Base-by-base conservation (phyloP, 2,888 invertebrate genomes). In the Malthinus seriepunctatus region DNA sequence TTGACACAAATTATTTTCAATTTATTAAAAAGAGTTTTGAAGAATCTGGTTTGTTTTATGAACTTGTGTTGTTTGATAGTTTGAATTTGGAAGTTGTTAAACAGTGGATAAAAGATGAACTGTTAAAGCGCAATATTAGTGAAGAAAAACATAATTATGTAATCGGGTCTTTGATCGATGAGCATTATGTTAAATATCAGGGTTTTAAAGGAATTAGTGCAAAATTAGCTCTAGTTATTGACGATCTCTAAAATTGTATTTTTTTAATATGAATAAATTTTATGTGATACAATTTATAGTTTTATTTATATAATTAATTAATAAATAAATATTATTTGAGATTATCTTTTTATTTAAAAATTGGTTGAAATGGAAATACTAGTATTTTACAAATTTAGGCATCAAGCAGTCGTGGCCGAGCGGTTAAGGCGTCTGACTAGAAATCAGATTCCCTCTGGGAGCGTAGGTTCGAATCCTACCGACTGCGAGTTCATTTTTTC, bases 391-490 rank as follows among this genome's bases (percentile, higher is more conserved):
- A 3, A 23, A 23, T 2, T 23, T 5, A 23, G 2, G 2, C 23
- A 5, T 23, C 23, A 47, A 79, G 88, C 88, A 88, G 88, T 86
- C 88, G 87, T 89, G 88, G 89, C 88, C 88, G 89, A 89, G 89
- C 87, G 89, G 89, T 89, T 89, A 89, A 89, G 88, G 89, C 89
- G 89, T 88, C 88, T 88, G 89, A 89, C 89, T 89, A 87, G 89
- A 89, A 89, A 89, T 89, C 89, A 88, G 88, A 88, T 89, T 89
- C 89, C 89, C 89, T 89, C 88, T 89, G 88, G 89, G 89, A 89
- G 89, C 89, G 89, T 88, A 89, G 89, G 89, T 89, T 90, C 89
- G 89, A 89, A 88, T 89, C 89, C 89, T 89, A 88, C 89, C 88
- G 88, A 86, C 89, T 88, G 89, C 89, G 89, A 32, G 42, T 15